Percentiles rank a stretch among this genome's conserved stretches.
These are phyloP conservation scores for Thalassoma bifasciatum DNA, from an alignment of 2,113 vertebrate genomes.

Conservation along the genomic window DNA sequence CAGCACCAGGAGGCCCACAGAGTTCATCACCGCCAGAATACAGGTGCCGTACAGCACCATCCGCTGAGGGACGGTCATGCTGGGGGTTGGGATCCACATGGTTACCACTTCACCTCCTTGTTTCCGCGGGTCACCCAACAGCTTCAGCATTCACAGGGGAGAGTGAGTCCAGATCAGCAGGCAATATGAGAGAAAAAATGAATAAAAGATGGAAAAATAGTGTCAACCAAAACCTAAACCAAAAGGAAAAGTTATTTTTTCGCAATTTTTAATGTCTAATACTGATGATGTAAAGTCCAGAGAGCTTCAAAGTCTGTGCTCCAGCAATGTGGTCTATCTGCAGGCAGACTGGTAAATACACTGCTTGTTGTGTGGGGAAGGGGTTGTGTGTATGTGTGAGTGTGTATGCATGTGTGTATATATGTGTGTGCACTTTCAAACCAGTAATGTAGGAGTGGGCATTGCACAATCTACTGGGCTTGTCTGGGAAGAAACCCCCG, in stretches of 20 bases:
- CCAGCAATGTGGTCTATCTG: slow-evolving; percentile 43
- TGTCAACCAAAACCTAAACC: neutral
- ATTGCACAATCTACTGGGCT: slow-evolving; percentile 79
- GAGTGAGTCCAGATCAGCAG: neutral
- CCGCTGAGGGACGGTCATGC: slow-evolving; percentile 78
- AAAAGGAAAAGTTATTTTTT: slow-evolving; percentile 5
- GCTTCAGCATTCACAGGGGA: slow-evolving; percentile 53
- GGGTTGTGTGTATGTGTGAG: slow-evolving; percentile 36
- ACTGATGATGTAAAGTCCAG: slow-evolving; percentile 20
- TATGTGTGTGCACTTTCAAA: slow-evolving; percentile 38
- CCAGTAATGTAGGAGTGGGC: slow-evolving; percentile 76
- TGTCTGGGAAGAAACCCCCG: slow-evolving; percentile 75
- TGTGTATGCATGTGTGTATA: slow-evolving; percentile 51
- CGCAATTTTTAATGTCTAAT: neutral
- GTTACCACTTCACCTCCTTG: slow-evolving; percentile 63
- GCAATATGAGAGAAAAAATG: neutral
- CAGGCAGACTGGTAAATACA: slow-evolving; percentile 57
- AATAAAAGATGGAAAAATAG: neutral
- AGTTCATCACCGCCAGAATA: slow-evolving; percentile 85
- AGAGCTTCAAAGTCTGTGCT: slow-evolving; percentile 27
- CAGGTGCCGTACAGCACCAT: slow-evolving; percentile 81
- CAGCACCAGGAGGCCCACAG: slow-evolving; percentile 86
- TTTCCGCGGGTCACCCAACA: slow-evolving; percentile 52
- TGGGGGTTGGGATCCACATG: slow-evolving; percentile 77
- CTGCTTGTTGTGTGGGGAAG: slow-evolving; percentile 68